phyloP scores from a whole-genome alignment of 2,888 invertebrate species.

The Celastrina argiolus region DNA sequence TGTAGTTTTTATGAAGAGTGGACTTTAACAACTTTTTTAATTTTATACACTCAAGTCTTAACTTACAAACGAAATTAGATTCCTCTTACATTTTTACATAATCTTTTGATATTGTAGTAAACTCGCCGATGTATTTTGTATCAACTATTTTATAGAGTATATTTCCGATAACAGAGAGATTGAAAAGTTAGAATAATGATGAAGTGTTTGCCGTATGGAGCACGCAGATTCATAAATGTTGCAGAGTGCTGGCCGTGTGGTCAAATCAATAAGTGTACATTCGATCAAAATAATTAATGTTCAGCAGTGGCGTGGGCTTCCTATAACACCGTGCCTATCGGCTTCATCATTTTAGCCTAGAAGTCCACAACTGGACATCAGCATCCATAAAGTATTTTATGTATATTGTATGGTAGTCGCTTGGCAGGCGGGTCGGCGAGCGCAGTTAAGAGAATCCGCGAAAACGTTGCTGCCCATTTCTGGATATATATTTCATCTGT shows the following conservation, averaged over 20 bases:
- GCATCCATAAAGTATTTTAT: too few relatives aligned
- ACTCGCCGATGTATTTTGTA: background rate
- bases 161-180: background rate
- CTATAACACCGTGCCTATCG: too few relatives aligned
- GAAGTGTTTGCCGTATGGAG: background rate
- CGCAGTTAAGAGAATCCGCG: too few relatives aligned
- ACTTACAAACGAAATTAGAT: background rate
- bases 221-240: conserved; percentile 31
- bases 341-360: too few relatives aligned
- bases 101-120: background rate
- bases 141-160: background rate
- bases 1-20: background rate
- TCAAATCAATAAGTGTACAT: conserved; percentile 56
- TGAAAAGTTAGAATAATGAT: background rate
- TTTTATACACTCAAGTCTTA: background rate
- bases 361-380: too few relatives aligned
- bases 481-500: too few relatives aligned
- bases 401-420: too few relatives aligned
- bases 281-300: conserved; percentile 46
- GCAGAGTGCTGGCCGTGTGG: conserved; percentile 39
- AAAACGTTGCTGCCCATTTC: too few relatives aligned
- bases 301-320: conserved; percentile 14
- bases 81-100: background rate
- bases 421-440: too few relatives aligned
- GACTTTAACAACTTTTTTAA: background rate